Percentiles rank a stretch among this genome's conserved stretches.
These are phyloP conservation scores for Kuschelorhynchus macadamiae DNA, from an alignment of 2,888 invertebrate species.

Conservation along the genomic window DNA sequence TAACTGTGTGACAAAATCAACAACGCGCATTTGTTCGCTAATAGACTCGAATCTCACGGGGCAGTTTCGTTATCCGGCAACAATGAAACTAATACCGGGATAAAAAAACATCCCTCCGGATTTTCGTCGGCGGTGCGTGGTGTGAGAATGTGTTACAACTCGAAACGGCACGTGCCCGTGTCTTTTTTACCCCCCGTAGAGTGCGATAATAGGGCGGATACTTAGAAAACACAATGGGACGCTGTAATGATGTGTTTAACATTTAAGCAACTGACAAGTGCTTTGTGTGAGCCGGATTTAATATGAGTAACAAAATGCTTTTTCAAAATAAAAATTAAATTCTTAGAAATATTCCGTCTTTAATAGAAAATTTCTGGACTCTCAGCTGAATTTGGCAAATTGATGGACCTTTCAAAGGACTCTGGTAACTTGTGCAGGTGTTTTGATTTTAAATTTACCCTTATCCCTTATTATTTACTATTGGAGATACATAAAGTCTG, in stretches of 20 bases:
- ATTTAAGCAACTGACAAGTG: conserved; percentile 6
- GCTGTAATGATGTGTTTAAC: conserved; percentile 32
- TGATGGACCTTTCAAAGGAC: no score
- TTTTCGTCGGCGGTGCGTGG: conserved; percentile 26
- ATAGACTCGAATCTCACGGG: conserved; percentile 39
- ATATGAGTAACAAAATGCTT: no score
- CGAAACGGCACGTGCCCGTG: conserved; percentile 37
- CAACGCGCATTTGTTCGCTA: conserved; percentile 1
- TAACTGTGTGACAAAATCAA: conserved; percentile 23
- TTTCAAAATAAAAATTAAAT: no score
- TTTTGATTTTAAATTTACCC: no score
- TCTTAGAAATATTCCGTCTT: no score
- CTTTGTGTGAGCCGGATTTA: not conserved
- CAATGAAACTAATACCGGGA: conserved; percentile 45
- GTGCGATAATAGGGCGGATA: conserved; percentile 45
- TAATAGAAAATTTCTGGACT: no score
- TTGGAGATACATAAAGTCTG: no score
- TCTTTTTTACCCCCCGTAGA: conserved; percentile 45
- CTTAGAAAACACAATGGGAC: conserved; percentile 21
- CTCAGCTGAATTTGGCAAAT: no score
- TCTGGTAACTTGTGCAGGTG: no score
- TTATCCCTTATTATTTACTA: no score
- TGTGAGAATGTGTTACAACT: conserved; percentile 36
- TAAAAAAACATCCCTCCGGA: conserved; percentile 39
- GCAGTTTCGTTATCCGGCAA: conserved; percentile 33